These are phyloP conservation scores for Macrotis lagotis DNA, from an alignment of 2,113 vertebrate species.

Conservation along the genomic window DNA sequence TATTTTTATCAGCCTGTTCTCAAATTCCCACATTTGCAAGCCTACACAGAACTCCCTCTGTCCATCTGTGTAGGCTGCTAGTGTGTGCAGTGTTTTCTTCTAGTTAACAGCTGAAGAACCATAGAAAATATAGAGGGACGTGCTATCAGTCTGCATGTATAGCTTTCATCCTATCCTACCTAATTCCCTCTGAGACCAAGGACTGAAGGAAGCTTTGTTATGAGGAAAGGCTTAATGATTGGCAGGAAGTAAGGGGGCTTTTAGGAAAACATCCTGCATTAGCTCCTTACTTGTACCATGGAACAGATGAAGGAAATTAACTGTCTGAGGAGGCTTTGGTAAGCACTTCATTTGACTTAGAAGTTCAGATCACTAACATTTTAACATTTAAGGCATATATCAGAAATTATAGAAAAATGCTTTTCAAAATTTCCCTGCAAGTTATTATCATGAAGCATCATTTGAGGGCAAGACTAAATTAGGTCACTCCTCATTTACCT, in stretches of 20 bases:
- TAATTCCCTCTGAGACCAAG: conserved; percentile 20
- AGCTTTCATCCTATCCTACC: conserved; percentile 13
- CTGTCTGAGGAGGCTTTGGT: conserved; percentile 27
- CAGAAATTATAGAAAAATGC: neutral
- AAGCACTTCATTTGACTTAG: conserved; percentile 2
- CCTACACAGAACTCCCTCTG: conserved; percentile 56
- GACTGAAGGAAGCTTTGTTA: conserved; percentile 38
- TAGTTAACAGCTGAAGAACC: conserved; percentile 2
- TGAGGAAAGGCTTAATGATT: conserved; percentile 44
- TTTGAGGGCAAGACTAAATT: neutral
- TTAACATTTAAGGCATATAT: neutral
- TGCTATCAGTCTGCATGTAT: neutral
- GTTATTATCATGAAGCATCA: neutral
- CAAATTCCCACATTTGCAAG: conserved; percentile 44
- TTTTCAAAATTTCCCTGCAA: neutral
- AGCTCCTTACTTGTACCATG: conserved; percentile 48
- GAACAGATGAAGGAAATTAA: conserved; percentile 40
- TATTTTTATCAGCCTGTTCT: conserved; percentile 35
- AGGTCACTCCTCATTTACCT: neutral
- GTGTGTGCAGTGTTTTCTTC: conserved; percentile 10
- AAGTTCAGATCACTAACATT: neutral
- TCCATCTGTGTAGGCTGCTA: conserved; percentile 50
- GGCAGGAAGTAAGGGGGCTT: conserved; percentile 48
- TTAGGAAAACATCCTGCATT: conserved; percentile 64
- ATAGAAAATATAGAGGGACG: neutral